These are phyloP conservation scores for Platyrinchus mystaceus DNA, from an alignment of 2,797 vertebrate species.

Conservation along the genomic window DNA sequence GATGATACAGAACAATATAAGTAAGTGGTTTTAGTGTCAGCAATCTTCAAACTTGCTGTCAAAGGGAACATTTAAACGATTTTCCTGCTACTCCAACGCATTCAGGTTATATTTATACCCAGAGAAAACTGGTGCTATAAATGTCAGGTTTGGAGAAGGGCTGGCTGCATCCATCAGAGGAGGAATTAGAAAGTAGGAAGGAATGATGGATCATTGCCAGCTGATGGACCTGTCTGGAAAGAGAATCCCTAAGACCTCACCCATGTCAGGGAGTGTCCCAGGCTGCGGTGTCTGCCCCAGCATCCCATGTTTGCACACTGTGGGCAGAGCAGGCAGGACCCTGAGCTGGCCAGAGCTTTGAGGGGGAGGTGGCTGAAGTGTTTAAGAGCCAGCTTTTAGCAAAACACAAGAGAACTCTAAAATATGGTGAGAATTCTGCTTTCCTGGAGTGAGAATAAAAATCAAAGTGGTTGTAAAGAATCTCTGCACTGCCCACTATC, in stretches of 20 bases:
- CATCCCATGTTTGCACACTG: background rate
- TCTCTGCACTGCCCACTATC: background rate
- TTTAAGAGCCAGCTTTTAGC: background rate
- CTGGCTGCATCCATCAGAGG: conserved; percentile 60
- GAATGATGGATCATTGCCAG: conserved; percentile 33
- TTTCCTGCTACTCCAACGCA: conserved; percentile 67
- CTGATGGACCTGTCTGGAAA: conserved; percentile 5
- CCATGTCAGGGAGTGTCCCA: background rate
- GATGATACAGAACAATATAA: conserved; percentile 67
- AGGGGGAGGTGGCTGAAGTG: background rate
- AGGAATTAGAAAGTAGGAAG: conserved; percentile 50
- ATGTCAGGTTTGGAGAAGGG: conserved; percentile 66
- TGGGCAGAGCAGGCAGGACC: background rate
- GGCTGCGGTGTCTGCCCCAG: background rate
- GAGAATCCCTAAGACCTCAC: background rate
- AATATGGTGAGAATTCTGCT: background rate
- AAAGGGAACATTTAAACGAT: conserved; percentile 71
- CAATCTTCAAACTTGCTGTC: conserved; percentile 69
- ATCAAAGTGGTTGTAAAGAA: background rate
- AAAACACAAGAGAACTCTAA: background rate
- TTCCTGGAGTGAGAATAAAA: background rate
- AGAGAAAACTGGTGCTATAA: conserved; percentile 65
- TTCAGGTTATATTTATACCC: conserved; percentile 70
- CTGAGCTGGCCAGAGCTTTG: background rate
- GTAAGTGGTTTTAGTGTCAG: conserved; percentile 74